Evolutionary conservation across 2,797 vertebrate species (phyloP).

Genomic region (Nyctalus aviator): DNA sequence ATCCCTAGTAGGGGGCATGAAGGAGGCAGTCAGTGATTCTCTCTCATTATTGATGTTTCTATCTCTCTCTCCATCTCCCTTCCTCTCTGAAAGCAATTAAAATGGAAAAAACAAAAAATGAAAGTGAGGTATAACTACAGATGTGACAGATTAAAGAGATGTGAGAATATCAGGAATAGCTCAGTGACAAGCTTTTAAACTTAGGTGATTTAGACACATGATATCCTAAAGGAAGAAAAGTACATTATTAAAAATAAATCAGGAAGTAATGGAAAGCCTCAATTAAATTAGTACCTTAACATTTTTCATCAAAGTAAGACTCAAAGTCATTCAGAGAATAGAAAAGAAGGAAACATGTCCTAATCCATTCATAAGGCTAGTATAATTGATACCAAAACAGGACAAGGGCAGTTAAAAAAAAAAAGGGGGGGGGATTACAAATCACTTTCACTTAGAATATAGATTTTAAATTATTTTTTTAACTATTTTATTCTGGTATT

Average conservation of each 20-base stretch:
- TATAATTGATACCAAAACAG: background rate
- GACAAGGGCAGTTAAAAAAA: background rate
- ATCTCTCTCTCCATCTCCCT: no score
- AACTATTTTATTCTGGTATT: background rate
- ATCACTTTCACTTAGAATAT: background rate
- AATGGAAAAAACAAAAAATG: background rate
- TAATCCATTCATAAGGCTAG: background rate
- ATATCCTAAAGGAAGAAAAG: background rate
- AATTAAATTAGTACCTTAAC: slow-evolving; percentile 19
- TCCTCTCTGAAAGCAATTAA: no score
- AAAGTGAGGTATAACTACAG: background rate
- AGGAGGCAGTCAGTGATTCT: no score
- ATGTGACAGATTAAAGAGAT: background rate
- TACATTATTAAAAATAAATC: slow-evolving; percentile 37
- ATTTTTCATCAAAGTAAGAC: slow-evolving; percentile 13
- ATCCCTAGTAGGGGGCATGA: no score
- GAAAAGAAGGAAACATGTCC: background rate
- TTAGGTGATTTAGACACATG: background rate
- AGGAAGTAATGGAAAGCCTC: slow-evolving; percentile 15
- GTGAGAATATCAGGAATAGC: slow-evolving; percentile 18
- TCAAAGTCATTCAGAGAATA: background rate
- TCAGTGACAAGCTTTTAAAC: slow-evolving; percentile 37
- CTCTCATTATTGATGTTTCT: no score
- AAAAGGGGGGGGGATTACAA: rapidly evolving
- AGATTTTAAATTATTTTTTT: slow-evolving; percentile 22